Evolutionary conservation across 1,140 invertebrate species (phyloP).

Genomic region (Palaemon carinicauda): DNA sequence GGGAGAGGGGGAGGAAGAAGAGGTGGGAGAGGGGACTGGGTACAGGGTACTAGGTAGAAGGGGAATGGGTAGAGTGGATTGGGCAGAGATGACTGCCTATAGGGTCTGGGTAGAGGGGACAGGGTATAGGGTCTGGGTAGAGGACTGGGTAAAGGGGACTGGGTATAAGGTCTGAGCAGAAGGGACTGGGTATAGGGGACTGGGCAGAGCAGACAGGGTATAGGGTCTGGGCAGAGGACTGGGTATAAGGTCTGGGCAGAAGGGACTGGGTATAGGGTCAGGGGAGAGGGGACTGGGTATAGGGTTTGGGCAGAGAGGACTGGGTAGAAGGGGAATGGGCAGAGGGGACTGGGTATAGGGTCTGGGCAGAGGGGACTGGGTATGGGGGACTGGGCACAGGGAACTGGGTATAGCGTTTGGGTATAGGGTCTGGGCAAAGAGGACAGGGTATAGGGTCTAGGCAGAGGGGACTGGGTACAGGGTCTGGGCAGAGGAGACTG

Average conservation of each 20-base stretch:
- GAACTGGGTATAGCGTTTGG: not conserved
- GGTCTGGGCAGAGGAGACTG: not conserved
- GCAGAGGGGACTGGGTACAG: not conserved
- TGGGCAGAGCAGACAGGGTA: not conserved
- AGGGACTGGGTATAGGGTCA: not conserved
- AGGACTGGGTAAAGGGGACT: not conserved
- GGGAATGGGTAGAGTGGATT: not conserved
- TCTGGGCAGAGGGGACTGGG: not conserved
- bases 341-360: not conserved
- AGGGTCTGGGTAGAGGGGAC: not conserved
- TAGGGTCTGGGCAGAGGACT: not conserved
- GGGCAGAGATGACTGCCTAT: not conserved
- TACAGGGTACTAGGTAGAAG: not conserved
- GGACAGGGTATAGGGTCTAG: not conserved
- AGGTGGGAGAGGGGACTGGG: not conserved
- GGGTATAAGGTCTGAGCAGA: not conserved
- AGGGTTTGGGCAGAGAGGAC: not conserved
- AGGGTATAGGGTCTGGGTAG: not conserved
- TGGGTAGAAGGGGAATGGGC: not conserved
- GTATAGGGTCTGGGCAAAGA: not conserved
- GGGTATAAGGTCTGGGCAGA: not conserved
- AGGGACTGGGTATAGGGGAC: not conserved
- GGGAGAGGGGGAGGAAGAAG: not conserved
- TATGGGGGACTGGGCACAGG: not conserved
- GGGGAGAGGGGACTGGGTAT: not conserved